Base-by-base conservation (phyloP, 2,113 vertebrate species). In the Anarrhichthys ocellatus region DNA sequence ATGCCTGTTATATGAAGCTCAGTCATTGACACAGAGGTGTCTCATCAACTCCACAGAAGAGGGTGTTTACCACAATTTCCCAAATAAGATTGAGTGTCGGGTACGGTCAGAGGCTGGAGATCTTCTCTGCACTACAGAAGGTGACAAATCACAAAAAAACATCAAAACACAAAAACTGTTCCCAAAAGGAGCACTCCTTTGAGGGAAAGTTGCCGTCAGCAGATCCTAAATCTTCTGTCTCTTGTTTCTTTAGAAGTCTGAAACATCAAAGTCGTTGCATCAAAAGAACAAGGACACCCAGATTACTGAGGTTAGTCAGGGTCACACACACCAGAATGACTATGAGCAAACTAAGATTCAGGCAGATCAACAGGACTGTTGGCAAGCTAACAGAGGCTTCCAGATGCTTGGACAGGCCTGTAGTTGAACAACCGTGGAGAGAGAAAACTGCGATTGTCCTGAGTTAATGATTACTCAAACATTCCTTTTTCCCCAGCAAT, bases 211-310 rank as follows among this genome's bases (percentile, higher is more conserved):
- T 27, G 17, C 22, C 50, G 18, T 44, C 68, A 65, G 61, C 38
- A 58, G 34, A 56, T 40, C n/a, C 52, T 4, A 65, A 72, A 56
- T 80, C 46, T 29, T 71, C 44, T 5, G 32, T 42, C 24, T 70
- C 46, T 66, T 42, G 24, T 76, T 75, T 6, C 44, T 70, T 82
- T 62, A 61, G 24, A n/a, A 59, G 32, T 65, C 11, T 5, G 0
- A 27, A 11, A 61, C 66, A 61, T 82, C 52, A 72, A 87, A 84
- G 78, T 59, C 44, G 22, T 5, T 22, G 27, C 44, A 73, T 38
- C 56, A 76, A 74, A 78, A 54, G 69, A 46, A 82, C 62, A 42
- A 63, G n/a, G 48, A 42, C 56, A 69, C 42, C 20, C 18, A 52
- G 44, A 81, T 78, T 27, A 61, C 58, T 78, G 14, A 46, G 40